Evolutionary conservation across 2,797 vertebrate genomes (phyloP), one percentile per base, ranked within the genome.

Genomic region (Micromesistius poutassou): DNA sequence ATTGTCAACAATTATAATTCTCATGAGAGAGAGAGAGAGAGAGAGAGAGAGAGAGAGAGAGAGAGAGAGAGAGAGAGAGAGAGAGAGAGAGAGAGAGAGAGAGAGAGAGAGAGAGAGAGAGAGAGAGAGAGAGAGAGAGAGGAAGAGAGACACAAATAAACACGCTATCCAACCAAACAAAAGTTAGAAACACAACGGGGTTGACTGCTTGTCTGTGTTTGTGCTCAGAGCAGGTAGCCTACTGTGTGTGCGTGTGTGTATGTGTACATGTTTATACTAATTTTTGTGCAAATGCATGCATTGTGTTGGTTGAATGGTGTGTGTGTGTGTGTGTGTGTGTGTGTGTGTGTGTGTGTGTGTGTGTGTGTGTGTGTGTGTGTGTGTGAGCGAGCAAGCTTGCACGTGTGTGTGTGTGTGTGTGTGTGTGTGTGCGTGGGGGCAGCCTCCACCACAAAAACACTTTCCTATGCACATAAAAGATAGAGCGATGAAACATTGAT

Each of bases 401-500:
- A 16, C 4, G 46, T 10, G 19, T 50, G 46, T 42, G 40, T 42
- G 40, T 42, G 40, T 42, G 40, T 42, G 40, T 14, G 12, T 42
- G 40, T 42, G 40, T 42, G 40, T 42, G 40, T 42, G 12, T 42
- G 40, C 9, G 38, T 13, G 38, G 5, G 38, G 12, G 38, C 14
- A 50, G 14, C 46, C 46, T 28, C 55, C 28, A 72, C 33, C 33
- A 19, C 74, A 72, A 31, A 70, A 42, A 75, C 78, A 66, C 8
- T 25, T 30, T 35, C 74, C 71, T 75, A 50, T 75, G 76, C 70
- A 79, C 75, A 81, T n/a, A 8, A 80, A 74, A 72, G 77, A 81
- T 73, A 73, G 71, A 30, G 25, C 74, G 76, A 78, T 89, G 84
- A 91, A 90, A 89, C 83, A 86, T 83, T 87, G 80, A 91, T 89